A percentile compares a stretch with the other conserved stretches of the same genome.
These are phyloP conservation scores for Anguilla megastoma DNA, from an alignment of 2,797 vertebrate genomes.

Conservation along the genomic window DNA sequence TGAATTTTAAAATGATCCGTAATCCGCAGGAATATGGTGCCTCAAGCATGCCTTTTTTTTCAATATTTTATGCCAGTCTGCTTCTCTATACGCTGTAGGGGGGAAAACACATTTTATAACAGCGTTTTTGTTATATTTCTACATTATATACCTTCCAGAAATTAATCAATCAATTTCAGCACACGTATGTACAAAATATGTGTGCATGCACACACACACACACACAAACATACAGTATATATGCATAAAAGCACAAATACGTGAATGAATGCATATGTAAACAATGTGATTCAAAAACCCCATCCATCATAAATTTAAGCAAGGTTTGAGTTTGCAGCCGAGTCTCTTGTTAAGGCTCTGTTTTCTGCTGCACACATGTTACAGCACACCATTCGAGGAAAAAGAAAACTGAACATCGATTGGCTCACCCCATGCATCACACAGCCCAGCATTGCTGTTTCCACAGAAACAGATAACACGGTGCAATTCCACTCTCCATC, in stretches of 20 bases:
- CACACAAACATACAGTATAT: not conserved
- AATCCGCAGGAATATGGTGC: not conserved
- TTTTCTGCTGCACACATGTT: not conserved
- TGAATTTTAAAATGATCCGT: not conserved
- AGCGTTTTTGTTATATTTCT: not conserved
- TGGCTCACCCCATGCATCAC: not conserved
- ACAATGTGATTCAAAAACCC: not conserved
- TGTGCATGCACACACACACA: not conserved
- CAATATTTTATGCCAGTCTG: not conserved
- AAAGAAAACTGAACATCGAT: not conserved
- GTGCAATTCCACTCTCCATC: not conserved
- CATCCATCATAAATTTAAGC: not conserved
- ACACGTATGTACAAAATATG: not conserved
- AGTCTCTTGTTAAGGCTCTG: not conserved
- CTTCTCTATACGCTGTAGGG: not conserved
- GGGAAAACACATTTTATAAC: no score
- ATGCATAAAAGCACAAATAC: not conserved
- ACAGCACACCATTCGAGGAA: not conserved
- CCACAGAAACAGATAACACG: not conserved
- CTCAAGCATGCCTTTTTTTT: not conserved
- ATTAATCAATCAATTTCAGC: not conserved
- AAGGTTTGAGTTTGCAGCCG: not conserved
- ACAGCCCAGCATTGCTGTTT: not conserved
- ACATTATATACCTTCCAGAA: not conserved
- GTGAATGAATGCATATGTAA: no score